Evolutionary conservation across 2,797 vertebrate species (phyloP).

Genomic region (Mycteria americana): DNA sequence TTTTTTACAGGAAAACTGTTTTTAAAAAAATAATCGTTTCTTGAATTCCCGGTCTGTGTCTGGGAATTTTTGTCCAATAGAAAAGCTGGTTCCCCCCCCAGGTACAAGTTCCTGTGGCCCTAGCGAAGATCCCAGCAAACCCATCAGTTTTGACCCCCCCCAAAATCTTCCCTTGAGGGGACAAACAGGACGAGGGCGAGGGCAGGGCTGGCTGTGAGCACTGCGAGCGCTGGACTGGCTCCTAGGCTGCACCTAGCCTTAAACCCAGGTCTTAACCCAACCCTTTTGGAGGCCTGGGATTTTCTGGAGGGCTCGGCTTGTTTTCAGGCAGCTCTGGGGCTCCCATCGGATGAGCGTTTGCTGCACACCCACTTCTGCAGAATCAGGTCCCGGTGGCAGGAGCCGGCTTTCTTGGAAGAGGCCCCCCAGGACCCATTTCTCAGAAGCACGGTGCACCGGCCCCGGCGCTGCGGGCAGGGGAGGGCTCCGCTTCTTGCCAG

Average conservation of each 20-base stretch:
- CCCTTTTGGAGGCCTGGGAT: not conserved
- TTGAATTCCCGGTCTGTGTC: not conserved
- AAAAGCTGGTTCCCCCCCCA: not conserved
- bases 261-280: not conserved
- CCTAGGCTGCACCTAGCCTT: not conserved
- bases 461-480: accelerated
- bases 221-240: not conserved
- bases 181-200: accelerated
- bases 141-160: not conserved
- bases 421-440: not conserved
- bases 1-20: not conserved
- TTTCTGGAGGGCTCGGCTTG: not conserved
- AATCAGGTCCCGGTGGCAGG: not conserved
- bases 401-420: not conserved
- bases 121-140: not conserved
- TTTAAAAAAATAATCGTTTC: not conserved
- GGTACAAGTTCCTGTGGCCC: not conserved
- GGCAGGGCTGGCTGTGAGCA: not conserved
- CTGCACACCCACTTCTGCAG: not conserved
- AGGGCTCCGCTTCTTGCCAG: not conserved
- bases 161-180: not conserved
- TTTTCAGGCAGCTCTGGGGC: not conserved
- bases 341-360: not conserved
- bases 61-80: not conserved
- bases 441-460: accelerated